phyloP scores from a whole-genome alignment of 2,888 invertebrate genomes.

The Creontiades dilutus region DNA sequence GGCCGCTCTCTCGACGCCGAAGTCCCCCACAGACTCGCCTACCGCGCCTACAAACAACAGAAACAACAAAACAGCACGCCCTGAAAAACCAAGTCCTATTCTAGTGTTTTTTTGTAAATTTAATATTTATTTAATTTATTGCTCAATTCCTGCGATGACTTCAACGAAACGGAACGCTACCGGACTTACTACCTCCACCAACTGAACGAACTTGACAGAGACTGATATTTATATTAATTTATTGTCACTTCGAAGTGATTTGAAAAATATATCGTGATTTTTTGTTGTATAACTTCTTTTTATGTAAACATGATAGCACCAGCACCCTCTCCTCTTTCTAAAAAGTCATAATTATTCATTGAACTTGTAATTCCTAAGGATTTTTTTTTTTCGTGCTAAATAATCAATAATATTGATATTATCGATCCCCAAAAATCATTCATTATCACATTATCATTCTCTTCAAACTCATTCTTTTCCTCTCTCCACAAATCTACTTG shows the following conservation, averaged over 20 bases:
- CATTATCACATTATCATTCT: no score
- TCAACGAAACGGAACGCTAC: conserved; percentile 44
- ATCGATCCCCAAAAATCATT: no score
- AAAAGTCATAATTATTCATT: no score
- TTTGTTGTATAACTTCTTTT: background rate
- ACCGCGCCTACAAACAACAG: conserved; percentile 73
- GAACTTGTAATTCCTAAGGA: no score
- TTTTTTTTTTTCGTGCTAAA: no score
- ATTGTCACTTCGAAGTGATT: conserved; percentile 58
- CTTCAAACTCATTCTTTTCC: no score
- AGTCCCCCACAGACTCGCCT: conserved; percentile 74
- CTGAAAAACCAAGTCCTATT: conserved; percentile 48
- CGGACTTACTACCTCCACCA: conserved; percentile 56
- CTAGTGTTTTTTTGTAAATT: conserved; percentile 57
- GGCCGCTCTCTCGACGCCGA: conserved; percentile 72
- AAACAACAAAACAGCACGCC: conserved; percentile 54
- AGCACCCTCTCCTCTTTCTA: background rate
- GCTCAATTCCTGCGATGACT: conserved; percentile 67
- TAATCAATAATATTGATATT: background rate
- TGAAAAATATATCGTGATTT: conserved; percentile 23
- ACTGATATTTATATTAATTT: conserved; percentile 67
- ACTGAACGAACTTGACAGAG: conserved; percentile 50
- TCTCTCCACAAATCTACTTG: no score
- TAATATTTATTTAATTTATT: conserved; percentile 70
- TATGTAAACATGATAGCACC: background rate